phyloP scores from a whole-genome alignment of 2,888 invertebrate species.

The Acronicta aceris region DNA sequence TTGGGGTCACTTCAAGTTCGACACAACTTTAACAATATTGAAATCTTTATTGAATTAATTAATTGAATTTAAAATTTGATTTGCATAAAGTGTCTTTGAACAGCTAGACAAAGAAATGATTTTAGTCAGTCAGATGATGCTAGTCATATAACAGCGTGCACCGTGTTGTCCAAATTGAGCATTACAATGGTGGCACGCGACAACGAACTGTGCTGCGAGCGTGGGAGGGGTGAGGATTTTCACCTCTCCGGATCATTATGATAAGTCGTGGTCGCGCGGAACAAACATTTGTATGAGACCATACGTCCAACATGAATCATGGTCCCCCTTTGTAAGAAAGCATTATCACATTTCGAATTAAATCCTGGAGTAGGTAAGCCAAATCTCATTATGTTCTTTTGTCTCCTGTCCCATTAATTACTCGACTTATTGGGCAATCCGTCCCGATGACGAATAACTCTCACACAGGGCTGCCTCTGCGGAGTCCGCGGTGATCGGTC shows the following conservation, averaged over 20 bases:
- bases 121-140: constrained; percentile 21
- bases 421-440: constrained; percentile 5
- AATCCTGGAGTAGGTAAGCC: not conserved
- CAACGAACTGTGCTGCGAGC: constrained; percentile 21
- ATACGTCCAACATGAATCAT: constrained; percentile 13
- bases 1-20: too few relatives aligned
- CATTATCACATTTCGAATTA: not conserved
- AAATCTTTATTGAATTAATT: not conserved
- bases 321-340: not conserved
- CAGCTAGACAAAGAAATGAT: constrained; percentile 4
- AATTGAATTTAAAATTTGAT: constrained; percentile 9
- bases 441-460: not conserved
- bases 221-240: constrained; percentile 26
- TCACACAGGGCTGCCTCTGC: constrained; percentile 4
- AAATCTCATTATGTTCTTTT: not conserved
- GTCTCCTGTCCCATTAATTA: not conserved
- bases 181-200: constrained; percentile 32
- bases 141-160: constrained; percentile 37
- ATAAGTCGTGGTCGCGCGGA: not conserved
- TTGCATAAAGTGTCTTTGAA: constrained; percentile 18
- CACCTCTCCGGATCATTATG: constrained; percentile 15
- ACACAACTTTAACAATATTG: too few relatives aligned
- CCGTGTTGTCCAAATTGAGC: constrained; percentile 33
- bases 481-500: constrained; percentile 19
- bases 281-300: not conserved